These are phyloP conservation scores for Apaloderma vittatum DNA, from an alignment of 2,113 vertebrate genomes.

Conservation along the genomic window DNA sequence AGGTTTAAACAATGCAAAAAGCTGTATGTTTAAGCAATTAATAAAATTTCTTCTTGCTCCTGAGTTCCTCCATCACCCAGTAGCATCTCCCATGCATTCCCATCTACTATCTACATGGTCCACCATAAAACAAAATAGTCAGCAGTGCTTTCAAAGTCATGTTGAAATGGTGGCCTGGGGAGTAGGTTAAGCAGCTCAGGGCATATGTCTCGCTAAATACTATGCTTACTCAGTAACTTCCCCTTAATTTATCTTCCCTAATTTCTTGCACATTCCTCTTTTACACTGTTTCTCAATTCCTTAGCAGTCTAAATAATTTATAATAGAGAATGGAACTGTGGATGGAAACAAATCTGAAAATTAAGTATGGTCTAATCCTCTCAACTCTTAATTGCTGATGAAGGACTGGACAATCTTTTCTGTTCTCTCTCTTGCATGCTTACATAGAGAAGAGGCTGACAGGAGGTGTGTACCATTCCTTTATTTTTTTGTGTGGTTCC, in stretches of 20 bases:
- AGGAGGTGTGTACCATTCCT: background rate
- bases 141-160: background rate
- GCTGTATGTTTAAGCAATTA: no score
- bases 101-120: background rate
- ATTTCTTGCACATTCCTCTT: conserved; percentile 2
- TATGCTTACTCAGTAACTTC: background rate
- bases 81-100: background rate
- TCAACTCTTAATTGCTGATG: background rate
- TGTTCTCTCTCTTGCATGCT: background rate
- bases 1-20: background rate
- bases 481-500: background rate
- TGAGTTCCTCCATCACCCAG: background rate
- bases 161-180: background rate
- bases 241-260: background rate
- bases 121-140: background rate
- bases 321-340: background rate
- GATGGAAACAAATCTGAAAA: background rate
- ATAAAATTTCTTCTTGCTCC: background rate
- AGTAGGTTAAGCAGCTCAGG: background rate
- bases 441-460: background rate
- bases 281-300: background rate
- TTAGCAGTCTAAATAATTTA: background rate
- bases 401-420: background rate
- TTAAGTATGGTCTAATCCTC: background rate
- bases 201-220: background rate